Conservation (phyloP, 1,140 invertebrate genomes). For the Oryctes rhinoceros region DNA sequence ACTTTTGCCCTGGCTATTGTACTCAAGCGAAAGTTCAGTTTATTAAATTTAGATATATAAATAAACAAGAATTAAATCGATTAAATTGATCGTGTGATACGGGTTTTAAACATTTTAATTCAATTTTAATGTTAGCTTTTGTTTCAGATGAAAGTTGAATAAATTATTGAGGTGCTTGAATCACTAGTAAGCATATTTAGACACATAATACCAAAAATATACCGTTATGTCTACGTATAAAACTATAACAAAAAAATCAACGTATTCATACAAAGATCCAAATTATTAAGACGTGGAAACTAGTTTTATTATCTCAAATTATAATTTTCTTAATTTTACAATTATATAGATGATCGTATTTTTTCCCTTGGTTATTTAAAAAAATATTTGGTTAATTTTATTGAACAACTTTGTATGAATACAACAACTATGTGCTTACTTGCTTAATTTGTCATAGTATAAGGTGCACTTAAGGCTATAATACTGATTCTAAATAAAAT, state of each 20-base stretch:
- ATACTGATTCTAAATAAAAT: slow-evolving; percentile 43
- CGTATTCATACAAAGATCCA: slow-evolving; percentile 26
- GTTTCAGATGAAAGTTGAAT: slow-evolving; percentile 44
- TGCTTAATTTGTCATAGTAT: slow-evolving; percentile 57
- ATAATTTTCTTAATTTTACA: neutral
- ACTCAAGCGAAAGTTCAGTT: no score
- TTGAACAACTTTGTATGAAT: slow-evolving; percentile 28
- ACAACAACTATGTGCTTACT: slow-evolving; percentile 54
- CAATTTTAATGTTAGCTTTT: neutral
- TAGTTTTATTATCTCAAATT: no score
- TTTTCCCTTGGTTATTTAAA: neutral
- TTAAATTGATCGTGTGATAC: no score
- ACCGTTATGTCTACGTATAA: slow-evolving; percentile 41
- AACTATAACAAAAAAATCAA: slow-evolving; percentile 28
- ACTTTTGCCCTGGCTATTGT: no score
- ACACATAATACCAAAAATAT: slow-evolving; percentile 45
- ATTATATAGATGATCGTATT: neutral
- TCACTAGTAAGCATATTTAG: slow-evolving; percentile 41
- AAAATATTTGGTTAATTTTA: neutral
- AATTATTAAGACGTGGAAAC: neutral
- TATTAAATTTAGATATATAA: no score
- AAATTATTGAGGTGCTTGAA: slow-evolving; percentile 41
- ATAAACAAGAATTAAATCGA: no score
- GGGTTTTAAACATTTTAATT: no score
- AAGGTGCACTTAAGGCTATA: slow-evolving; percentile 55